Conservation (phyloP, 2,113 vertebrate genomes). For the Halichoeres trimaculatus region DNA sequence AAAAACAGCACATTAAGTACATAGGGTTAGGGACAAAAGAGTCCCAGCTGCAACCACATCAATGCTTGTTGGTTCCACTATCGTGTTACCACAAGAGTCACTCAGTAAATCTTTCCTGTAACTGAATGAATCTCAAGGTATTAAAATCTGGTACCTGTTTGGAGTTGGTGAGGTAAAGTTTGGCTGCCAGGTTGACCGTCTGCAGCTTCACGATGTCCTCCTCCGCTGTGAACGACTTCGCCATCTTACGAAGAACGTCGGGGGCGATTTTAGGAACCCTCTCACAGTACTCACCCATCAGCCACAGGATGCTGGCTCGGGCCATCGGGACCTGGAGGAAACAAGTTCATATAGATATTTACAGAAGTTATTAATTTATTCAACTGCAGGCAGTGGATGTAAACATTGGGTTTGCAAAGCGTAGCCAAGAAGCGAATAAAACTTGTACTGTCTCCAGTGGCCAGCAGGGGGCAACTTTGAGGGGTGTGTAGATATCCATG, state of each 20-base stretch:
- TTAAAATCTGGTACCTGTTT: slow-evolving; percentile 87
- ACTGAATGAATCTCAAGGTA: too few relatives aligned
- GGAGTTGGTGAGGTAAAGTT: slow-evolving; percentile 97
- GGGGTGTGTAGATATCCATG: not conserved
- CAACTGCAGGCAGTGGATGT: too few relatives aligned
- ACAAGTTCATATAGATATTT: not conserved
- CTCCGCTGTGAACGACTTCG: slow-evolving; percentile 92
- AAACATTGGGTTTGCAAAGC: too few relatives aligned
- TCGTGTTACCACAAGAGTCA: too few relatives aligned
- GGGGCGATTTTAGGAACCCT: slow-evolving; percentile 95
- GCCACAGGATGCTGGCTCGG: slow-evolving; percentile 97
- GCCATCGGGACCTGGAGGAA: slow-evolving; percentile 92
- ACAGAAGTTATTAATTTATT: not conserved
- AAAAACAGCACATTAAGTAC: too few relatives aligned
- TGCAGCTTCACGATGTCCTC: slow-evolving; percentile 97
- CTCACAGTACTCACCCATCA: slow-evolving; percentile 97
- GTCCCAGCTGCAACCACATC: too few relatives aligned
- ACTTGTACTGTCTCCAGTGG: too few relatives aligned
- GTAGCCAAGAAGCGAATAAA: too few relatives aligned
- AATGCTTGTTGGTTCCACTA: too few relatives aligned
- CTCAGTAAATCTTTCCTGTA: not conserved
- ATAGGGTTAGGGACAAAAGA: too few relatives aligned
- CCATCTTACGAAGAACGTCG: slow-evolving; percentile 94
- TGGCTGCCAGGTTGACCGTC: slow-evolving; percentile 93
- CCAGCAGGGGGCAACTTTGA: too few relatives aligned